These are phyloP conservation scores for Tetramorium simillimum DNA, from an alignment of 1,140 invertebrate genomes.

Conservation along the genomic window DNA sequence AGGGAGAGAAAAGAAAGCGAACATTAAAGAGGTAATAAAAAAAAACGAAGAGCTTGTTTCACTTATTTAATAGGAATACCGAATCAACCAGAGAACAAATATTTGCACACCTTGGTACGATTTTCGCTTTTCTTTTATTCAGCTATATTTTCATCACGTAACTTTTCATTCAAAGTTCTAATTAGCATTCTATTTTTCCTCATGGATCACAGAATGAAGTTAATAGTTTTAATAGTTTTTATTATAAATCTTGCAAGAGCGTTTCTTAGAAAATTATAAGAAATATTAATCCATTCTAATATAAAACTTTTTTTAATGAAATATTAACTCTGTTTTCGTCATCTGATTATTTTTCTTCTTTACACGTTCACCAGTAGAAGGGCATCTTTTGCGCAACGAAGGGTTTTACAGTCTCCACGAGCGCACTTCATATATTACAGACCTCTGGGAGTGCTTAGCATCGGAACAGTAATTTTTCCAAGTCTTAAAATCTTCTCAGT, in stretches of 20 bases:
- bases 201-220: neutral
- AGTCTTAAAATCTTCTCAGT: slow-evolving; percentile 8
- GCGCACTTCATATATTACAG: slow-evolving; percentile 65
- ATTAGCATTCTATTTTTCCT: slow-evolving; percentile 20
- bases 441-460: slow-evolving; percentile 58
- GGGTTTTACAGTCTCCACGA: slow-evolving; percentile 50
- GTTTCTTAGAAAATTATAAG: slow-evolving; percentile 17
- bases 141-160: neutral
- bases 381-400: slow-evolving; percentile 43
- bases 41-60: slow-evolving; percentile 8
- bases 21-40: slow-evolving; percentile 1
- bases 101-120: slow-evolving; percentile 7
- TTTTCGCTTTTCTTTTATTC: neutral
- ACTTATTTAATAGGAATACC: slow-evolving; percentile 42
- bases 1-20: neutral
- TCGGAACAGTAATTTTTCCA: slow-evolving; percentile 58
- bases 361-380: neutral
- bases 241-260: neutral
- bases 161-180: neutral
- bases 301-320: neutral
- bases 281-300: neutral
- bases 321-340: slow-evolving; percentile 12
- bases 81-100: slow-evolving; percentile 59
- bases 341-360: slow-evolving; percentile 29
- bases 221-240: neutral